Evolutionary conservation across 2,797 vertebrate genomes (phyloP).

Genomic region (Notoglanidium macrostoma): DNA sequence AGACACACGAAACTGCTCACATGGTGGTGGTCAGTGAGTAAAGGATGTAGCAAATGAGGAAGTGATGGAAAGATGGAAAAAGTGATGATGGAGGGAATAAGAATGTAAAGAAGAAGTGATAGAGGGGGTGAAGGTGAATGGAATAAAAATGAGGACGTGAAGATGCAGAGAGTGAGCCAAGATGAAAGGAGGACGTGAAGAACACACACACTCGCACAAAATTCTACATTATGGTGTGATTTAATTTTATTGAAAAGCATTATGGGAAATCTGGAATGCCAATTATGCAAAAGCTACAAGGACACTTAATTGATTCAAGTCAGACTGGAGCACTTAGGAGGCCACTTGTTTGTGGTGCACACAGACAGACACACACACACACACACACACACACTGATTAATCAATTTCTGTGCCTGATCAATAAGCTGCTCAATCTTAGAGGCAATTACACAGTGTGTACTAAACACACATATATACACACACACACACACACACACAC

Average conservation of each 20-base stretch:
- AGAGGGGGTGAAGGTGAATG: neutral
- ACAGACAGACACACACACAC: neutral
- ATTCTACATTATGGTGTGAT: neutral
- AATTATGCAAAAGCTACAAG: conserved; percentile 16
- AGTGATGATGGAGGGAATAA: neutral
- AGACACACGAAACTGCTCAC: neutral
- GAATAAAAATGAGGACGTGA: neutral
- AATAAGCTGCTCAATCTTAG: conserved; percentile 18
- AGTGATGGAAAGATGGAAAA: too few species aligned
- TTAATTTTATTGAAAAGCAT: conserved; percentile 14
- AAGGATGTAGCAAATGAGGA: neutral
- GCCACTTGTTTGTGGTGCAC: neutral
- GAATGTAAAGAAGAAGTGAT: neutral
- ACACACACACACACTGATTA: conserved; percentile 1
- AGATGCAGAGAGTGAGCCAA: neutral
- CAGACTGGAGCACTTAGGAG: neutral
- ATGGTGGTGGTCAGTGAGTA: too few species aligned
- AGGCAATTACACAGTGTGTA: conserved; percentile 3
- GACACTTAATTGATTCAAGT: neutral
- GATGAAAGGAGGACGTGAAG: neutral
- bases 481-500: neutral
- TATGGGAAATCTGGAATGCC: conserved; percentile 5
- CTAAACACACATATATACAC: neutral
- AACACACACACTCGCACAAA: neutral
- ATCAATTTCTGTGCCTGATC: conserved; percentile 19